phyloP scores from a whole-genome alignment of 2,888 invertebrate species.

The Pseudococcus longispinus region DNA sequence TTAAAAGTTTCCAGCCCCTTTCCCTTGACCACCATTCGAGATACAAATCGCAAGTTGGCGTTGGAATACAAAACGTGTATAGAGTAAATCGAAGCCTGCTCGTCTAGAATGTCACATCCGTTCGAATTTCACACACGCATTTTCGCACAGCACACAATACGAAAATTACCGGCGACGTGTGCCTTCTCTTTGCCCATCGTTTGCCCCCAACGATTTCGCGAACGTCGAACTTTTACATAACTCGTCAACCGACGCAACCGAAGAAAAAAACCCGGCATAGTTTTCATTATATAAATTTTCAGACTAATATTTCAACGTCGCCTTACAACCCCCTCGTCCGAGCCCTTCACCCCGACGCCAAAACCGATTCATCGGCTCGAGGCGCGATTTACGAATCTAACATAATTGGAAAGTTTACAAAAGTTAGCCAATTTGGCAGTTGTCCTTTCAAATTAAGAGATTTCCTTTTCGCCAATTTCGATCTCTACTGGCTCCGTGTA shows the following conservation, averaged over 20 bases:
- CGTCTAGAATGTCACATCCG: background rate
- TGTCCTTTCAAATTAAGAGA: conserved; percentile 49
- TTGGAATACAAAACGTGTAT: background rate
- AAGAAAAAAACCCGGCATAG: too few relatives aligned
- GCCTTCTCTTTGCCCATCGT: background rate
- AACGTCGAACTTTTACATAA: background rate
- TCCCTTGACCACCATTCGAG: background rate
- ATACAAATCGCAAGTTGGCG: conserved; percentile 20
- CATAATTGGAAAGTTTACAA: conserved; percentile 50
- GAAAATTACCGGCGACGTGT: conserved; percentile 10
- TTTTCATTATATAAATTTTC: background rate
- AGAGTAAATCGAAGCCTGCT: background rate
- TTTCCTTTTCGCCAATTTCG: conserved; percentile 45
- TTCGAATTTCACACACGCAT: conserved; percentile 26
- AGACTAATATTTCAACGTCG: background rate
- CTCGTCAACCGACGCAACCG: too few relatives aligned
- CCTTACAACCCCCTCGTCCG: background rate
- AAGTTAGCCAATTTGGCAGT: conserved; percentile 50
- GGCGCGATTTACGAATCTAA: conserved; percentile 26
- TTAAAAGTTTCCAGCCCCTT: conserved; percentile 17
- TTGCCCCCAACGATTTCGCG: background rate
- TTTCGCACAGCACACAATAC: background rate
- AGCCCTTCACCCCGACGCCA: background rate
- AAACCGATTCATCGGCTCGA: background rate
- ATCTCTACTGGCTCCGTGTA: conserved; percentile 6